These are phyloP conservation scores for Cygnus buccinator DNA, from an alignment of 2,113 vertebrate genomes.

Conservation along the genomic window DNA sequence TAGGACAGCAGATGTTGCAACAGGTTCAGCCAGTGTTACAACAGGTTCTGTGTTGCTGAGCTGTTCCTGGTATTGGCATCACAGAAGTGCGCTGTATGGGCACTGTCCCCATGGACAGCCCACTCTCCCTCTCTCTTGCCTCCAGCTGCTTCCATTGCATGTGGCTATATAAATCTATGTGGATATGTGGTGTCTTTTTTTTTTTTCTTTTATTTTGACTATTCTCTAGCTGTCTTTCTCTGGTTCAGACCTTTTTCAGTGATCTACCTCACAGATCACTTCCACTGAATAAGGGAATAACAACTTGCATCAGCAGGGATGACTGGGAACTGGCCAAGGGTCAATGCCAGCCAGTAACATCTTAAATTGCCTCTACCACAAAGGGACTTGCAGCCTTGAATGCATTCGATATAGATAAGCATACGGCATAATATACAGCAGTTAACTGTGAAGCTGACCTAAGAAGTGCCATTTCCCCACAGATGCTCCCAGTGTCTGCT, in stretches of 20 bases:
- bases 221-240: background rate
- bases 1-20: fast-evolving
- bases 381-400: background rate
- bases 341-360: background rate
- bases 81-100: background rate
- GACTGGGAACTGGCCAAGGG: background rate
- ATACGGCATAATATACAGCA: background rate
- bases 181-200: fast-evolving
- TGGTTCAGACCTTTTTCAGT: background rate
- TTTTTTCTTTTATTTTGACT: background rate
- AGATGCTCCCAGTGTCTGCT: fast-evolving
- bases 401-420: fast-evolving
- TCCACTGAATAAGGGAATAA: background rate
- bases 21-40: background rate
- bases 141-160: background rate
- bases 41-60: background rate
- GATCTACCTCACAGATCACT: background rate
- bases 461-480: background rate
- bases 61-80: background rate
- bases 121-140: background rate
- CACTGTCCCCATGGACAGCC: background rate
- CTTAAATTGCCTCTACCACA: background rate
- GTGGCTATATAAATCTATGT: background rate
- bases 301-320: background rate
- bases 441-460: background rate